Evolutionary conservation across 2,797 vertebrate species (phyloP).

Genomic region (Halcyon leucocephala): DNA sequence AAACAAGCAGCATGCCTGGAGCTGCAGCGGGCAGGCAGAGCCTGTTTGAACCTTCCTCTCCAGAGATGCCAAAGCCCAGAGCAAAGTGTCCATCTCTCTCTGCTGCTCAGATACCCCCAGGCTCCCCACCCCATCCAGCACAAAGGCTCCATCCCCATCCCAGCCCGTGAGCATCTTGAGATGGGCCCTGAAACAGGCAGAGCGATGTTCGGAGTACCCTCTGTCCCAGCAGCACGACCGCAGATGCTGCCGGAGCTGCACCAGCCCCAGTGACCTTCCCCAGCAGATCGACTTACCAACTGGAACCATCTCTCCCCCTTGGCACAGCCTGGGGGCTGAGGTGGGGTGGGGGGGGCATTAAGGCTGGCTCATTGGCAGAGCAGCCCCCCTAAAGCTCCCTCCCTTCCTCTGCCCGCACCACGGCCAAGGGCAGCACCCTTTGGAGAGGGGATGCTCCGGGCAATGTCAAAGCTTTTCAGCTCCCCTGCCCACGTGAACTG

Average conservation of each 20-base stretch:
- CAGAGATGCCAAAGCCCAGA: neutral
- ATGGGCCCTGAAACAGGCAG: neutral
- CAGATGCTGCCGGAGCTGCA: neutral
- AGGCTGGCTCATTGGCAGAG: neutral
- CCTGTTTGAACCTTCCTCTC: neutral
- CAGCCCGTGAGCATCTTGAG: rapidly evolving
- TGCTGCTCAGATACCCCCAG: neutral
- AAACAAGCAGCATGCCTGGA: neutral
- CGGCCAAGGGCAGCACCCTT: neutral
- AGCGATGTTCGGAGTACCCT: neutral
- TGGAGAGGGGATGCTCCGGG: neutral
- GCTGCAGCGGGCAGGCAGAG: neutral
- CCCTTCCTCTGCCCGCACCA: neutral
- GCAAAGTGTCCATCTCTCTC: neutral
- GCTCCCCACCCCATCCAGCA: neutral
- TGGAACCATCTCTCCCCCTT: neutral
- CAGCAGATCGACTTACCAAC: neutral
- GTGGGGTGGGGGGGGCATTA: neutral
- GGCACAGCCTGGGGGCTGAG: neutral
- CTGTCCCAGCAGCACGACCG: neutral
- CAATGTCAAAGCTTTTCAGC: neutral
- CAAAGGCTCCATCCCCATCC: neutral
- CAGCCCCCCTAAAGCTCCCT: neutral
- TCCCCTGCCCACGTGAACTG: rapidly evolving
- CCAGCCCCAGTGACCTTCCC: neutral